Conservation (phyloP, 2,888 invertebrate genomes). For the Rhaphigaster nebulosa region DNA sequence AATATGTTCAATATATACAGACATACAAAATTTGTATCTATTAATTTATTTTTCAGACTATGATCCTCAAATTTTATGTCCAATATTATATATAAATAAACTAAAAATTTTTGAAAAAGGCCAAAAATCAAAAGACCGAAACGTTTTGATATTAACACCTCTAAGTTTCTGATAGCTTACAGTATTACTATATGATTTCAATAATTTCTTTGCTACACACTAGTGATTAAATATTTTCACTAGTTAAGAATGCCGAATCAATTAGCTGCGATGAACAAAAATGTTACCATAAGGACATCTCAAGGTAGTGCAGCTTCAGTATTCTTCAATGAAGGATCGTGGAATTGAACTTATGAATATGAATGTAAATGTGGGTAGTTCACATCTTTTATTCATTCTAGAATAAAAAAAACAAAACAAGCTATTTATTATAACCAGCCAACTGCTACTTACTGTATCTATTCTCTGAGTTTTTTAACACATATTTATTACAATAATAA, state of each 20-base stretch:
- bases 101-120: too few species aligned
- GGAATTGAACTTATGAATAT: conserved; percentile 4
- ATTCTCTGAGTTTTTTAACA: background rate
- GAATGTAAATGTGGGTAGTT: conserved; percentile 12
- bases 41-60: too few species aligned
- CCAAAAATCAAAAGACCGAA: too few species aligned
- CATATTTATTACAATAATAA: background rate
- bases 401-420: background rate
- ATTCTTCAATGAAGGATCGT: conserved; percentile 1
- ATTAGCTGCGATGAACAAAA: background rate
- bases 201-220: background rate
- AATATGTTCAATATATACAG: too few species aligned
- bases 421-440: background rate
- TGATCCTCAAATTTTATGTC: too few species aligned
- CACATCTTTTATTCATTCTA: background rate
- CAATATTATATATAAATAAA: too few species aligned
- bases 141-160: too few species aligned
- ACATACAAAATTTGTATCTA: too few species aligned
- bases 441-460: background rate
- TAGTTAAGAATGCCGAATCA: background rate
- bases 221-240: background rate
- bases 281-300: background rate
- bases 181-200: too few species aligned
- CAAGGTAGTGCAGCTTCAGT: background rate
- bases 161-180: too few species aligned